These are phyloP conservation scores for Bostrychus sinensis DNA, from an alignment of 2,113 vertebrate species.

Conservation along the genomic window DNA sequence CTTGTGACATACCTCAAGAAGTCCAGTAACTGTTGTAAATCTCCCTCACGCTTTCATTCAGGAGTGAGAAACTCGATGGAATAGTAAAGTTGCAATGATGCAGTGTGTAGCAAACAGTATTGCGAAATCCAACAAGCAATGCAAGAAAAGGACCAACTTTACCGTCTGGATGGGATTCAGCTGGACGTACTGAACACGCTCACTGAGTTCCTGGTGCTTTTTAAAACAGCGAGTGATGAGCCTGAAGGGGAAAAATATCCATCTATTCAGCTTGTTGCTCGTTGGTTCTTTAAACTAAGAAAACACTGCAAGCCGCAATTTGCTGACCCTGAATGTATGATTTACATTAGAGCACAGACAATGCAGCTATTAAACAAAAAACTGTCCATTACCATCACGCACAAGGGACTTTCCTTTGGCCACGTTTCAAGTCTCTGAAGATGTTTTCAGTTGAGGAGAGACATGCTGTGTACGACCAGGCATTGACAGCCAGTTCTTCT, in stretches of 20 bases:
- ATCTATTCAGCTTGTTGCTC: not conserved
- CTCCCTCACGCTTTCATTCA: not conserved
- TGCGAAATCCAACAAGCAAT: not conserved
- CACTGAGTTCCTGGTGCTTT: not conserved
- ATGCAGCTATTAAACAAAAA: not conserved
- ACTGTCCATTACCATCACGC: not conserved
- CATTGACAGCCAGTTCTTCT: not conserved
- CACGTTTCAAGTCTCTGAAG: not conserved
- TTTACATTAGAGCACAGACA: not conserved
- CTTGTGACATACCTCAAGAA: slow-evolving; percentile 1
- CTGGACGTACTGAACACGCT: not conserved
- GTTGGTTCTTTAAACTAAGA: not conserved
- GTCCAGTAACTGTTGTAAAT: not conserved
- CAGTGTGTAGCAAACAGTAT: not conserved
- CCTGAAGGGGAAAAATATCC: not conserved
- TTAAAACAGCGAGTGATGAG: not conserved
- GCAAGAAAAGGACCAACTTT: not conserved
- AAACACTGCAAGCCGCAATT: not conserved
- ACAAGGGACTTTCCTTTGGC: not conserved
- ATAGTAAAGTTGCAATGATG: not conserved
- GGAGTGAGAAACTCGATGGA: not conserved
- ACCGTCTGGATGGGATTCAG: not conserved
- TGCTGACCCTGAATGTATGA: not conserved
- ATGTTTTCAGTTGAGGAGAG: not conserved
- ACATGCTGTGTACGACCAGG: not conserved